These are phyloP conservation scores for Oenanthe melanoleuca DNA, from an alignment of 2,113 vertebrate genomes.

Conservation along the genomic window DNA sequence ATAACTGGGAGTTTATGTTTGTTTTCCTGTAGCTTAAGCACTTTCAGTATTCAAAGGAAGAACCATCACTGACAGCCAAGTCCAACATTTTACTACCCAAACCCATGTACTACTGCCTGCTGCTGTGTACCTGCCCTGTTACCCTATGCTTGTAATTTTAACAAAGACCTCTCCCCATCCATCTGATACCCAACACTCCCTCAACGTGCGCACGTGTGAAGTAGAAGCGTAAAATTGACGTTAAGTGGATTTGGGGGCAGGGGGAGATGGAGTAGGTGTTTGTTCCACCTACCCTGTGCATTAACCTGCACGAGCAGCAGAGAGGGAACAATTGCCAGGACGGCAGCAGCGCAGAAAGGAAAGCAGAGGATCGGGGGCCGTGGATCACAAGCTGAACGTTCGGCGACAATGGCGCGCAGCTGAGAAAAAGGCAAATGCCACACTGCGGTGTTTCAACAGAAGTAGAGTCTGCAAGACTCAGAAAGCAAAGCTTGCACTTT, in stretches of 20 bases:
- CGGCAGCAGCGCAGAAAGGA: neutral
- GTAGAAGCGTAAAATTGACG: neutral
- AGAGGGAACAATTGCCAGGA: neutral
- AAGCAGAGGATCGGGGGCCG: neutral
- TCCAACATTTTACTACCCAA: neutral
- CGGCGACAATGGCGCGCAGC: neutral
- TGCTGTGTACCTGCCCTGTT: neutral
- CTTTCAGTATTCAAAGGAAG: neutral
- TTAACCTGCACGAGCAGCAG: neutral
- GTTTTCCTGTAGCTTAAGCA: neutral
- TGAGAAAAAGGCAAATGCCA: conserved; percentile 47
- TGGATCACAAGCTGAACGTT: neutral
- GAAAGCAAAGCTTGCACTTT: neutral
- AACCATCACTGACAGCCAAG: neutral
- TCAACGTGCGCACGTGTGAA: rapidly evolving
- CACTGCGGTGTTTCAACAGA: neutral
- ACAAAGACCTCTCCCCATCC: neutral
- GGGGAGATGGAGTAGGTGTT: neutral
- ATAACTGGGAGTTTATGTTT: neutral
- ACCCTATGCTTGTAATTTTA: neutral
- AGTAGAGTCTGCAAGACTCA: neutral
- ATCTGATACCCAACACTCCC: neutral
- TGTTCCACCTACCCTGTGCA: neutral
- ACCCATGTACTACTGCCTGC: neutral
- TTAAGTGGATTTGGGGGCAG: neutral